phyloP scores from a whole-genome alignment of 2,797 vertebrate genomes.

The Mus caroli region DNA sequence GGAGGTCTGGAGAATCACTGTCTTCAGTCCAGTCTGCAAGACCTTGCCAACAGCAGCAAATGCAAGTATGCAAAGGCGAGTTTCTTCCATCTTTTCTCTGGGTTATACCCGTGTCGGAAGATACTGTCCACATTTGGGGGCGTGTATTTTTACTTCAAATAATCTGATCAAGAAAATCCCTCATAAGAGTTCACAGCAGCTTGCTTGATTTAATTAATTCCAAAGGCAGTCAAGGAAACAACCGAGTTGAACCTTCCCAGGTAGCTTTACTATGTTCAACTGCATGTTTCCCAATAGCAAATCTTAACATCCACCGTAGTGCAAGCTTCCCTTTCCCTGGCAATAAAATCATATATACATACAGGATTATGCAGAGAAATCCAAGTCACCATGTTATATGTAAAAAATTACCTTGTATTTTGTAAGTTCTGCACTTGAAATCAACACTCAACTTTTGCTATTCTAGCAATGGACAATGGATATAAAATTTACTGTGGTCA shows the following conservation, averaged over 20 bases:
- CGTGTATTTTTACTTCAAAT: not conserved
- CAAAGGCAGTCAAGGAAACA: not conserved
- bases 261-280: not conserved
- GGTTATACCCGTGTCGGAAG: not conserved
- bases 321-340: not conserved
- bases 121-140: not conserved
- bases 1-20: not conserved
- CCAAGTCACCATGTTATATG: not conserved
- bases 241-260: not conserved
- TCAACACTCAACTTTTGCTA: not conserved
- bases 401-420: slow-evolving; percentile 40
- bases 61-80: too few relatives aligned
- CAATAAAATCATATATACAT: not conserved
- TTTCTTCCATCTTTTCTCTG: not conserved
- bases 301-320: not conserved
- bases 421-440: not conserved
- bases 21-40: not conserved
- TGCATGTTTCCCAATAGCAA: not conserved
- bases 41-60: not conserved
- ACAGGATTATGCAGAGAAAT: not conserved
- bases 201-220: not conserved
- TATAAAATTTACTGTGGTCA: not conserved
- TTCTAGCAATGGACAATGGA: not conserved
- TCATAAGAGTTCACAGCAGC: not conserved
- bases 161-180: not conserved